Conservation (phyloP, 2,888 invertebrate species). For the Mesorhabditis spiculigera region DNA sequence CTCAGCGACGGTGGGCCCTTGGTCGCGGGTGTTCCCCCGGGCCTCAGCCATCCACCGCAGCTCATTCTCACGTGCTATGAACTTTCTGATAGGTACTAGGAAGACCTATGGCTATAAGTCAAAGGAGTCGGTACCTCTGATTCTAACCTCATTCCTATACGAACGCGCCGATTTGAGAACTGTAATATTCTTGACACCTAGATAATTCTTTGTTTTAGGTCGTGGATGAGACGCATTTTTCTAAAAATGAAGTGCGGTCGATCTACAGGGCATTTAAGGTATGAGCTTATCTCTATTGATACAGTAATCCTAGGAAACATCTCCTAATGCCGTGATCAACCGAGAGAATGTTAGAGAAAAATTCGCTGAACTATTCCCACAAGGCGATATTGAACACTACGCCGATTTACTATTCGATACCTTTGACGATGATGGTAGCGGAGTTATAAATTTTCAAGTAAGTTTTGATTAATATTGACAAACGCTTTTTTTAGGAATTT, state of each 20-base stretch:
- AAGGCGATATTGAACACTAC: slow-evolving; percentile 51
- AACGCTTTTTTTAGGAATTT: slow-evolving; percentile 36
- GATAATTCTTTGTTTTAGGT: slow-evolving; percentile 30
- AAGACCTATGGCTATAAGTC: not conserved
- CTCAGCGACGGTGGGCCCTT: too few relatives aligned
- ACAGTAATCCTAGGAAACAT: slow-evolving; percentile 28
- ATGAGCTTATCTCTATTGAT: not conserved
- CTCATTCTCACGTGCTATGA: not conserved
- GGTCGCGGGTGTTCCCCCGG: not conserved
- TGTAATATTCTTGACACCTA: not conserved
- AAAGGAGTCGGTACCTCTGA: not conserved
- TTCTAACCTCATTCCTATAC: not conserved
- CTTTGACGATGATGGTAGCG: slow-evolving; percentile 47
- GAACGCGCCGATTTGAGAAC: slow-evolving; percentile 9
- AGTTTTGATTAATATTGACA: not conserved
- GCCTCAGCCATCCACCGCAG: not conserved
- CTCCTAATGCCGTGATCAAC: slow-evolving; percentile 50
- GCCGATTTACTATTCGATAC: slow-evolving; percentile 52
- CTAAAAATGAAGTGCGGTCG: slow-evolving; percentile 45
- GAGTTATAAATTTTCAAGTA: slow-evolving; percentile 52
- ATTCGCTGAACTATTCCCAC: slow-evolving; percentile 50
- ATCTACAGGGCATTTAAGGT: slow-evolving; percentile 51
- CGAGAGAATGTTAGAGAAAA: slow-evolving; percentile 47
- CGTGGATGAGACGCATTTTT: slow-evolving; percentile 50
- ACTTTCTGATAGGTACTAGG: not conserved